These are phyloP conservation scores for Gortyna flavago DNA, from an alignment of 2,888 invertebrate species.

Conservation along the genomic window DNA sequence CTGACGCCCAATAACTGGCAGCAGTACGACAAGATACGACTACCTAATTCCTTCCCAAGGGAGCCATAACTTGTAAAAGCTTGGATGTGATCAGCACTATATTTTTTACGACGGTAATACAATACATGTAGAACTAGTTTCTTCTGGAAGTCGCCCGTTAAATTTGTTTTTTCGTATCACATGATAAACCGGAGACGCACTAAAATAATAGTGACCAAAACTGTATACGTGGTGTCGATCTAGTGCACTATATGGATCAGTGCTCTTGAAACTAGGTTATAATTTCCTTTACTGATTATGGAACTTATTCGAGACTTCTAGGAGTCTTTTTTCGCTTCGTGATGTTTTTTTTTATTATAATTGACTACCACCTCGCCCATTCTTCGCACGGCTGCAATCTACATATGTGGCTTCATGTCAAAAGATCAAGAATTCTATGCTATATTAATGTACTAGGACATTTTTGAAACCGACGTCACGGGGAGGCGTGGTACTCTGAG, in stretches of 20 bases:
- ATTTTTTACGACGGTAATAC: constrained; percentile 23
- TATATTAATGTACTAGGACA: too few species aligned
- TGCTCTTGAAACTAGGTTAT: neutral
- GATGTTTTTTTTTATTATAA: neutral
- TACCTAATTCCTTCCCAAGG: neutral
- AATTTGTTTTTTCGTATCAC: neutral
- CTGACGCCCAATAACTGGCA: neutral
- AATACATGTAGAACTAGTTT: constrained; percentile 3
- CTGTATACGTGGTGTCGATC: neutral
- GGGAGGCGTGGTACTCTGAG: too few species aligned
- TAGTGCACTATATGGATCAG: neutral
- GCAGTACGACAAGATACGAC: neutral
- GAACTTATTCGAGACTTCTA: too few species aligned
- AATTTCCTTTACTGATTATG: neutral
- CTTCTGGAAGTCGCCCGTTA: neutral
- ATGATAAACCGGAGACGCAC: neutral
- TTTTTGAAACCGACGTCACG: too few species aligned
- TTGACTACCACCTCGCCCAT: neutral
- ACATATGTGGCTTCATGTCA: neutral
- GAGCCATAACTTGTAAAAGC: constrained; percentile 6
- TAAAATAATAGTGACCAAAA: neutral
- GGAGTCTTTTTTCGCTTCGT: too few species aligned
- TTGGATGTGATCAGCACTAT: constrained; percentile 9
- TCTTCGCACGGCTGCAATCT: neutral
- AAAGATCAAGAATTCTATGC: neutral